Percentiles rank a stretch among this genome's conserved stretches.
Conservation (phyloP, 2,113 vertebrate species). For the Perca fluviatilis region DNA sequence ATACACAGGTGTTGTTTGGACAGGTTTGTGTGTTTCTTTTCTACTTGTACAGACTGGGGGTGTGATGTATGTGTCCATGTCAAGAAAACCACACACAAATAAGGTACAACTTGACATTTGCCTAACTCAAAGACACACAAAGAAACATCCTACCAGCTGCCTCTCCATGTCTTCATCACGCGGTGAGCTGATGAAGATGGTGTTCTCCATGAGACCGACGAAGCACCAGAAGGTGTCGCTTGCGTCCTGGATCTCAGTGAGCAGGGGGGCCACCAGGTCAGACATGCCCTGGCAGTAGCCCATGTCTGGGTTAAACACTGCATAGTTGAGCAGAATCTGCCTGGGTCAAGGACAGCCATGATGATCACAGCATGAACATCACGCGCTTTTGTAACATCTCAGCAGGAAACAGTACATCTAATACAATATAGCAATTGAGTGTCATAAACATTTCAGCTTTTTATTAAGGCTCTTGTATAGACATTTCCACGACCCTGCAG, state of each 20-base stretch:
- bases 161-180: conserved; percentile 98
- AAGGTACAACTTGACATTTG: not conserved
- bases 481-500: conserved; percentile 5
- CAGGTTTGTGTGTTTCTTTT: not conserved
- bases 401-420: conserved; percentile 25
- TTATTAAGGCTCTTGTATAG: not conserved
- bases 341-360: conserved; percentile 74
- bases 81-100: not conserved
- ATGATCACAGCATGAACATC: not conserved
- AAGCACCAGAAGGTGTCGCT: conserved; percentile 99
- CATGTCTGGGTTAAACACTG: conserved; percentile 91
- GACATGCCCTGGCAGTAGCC: conserved; percentile 99
- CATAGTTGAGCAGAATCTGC: conserved; percentile 96
- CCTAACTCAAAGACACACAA: fast-evolving
- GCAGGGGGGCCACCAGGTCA: conserved; percentile 95
- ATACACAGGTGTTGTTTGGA: not conserved
- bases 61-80: not conserved
- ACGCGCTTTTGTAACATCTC: conserved; percentile 37
- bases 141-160: conserved; percentile 90
- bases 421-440: not conserved
- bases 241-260: conserved; percentile 95
- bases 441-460: conserved; percentile 11
- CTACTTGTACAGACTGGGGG: not conserved
- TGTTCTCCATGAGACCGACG: conserved; percentile 98
- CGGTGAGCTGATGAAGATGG: conserved; percentile 96